These are phyloP conservation scores for Adineta ricciae DNA, from an alignment of 2,888 invertebrate species.

Conservation along the genomic window DNA sequence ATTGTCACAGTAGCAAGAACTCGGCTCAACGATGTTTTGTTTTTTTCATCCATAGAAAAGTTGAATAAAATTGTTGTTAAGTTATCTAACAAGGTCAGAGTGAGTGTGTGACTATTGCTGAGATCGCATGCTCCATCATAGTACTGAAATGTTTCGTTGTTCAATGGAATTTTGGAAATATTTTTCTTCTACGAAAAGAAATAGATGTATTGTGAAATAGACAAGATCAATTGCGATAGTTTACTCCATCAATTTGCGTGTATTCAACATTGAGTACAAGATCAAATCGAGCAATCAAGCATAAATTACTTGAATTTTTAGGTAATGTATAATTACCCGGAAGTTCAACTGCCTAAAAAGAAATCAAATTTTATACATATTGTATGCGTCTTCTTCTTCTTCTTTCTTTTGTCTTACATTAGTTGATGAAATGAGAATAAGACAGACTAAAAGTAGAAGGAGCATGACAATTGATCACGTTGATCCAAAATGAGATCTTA, in stretches of 20 bases:
- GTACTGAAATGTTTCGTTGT: not conserved
- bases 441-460: not conserved
- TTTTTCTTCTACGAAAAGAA: not conserved
- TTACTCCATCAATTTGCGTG: not conserved
- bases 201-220: not conserved
- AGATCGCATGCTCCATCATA: not conserved
- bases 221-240: not conserved
- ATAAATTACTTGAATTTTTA: not conserved
- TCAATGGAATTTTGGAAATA: not conserved
- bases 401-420: not conserved
- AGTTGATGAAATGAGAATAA: not conserved
- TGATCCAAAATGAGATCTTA: not conserved
- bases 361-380: not conserved
- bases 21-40: not conserved
- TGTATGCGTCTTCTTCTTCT: not conserved
- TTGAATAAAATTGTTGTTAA: not conserved
- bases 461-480: too few species aligned
- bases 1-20: not conserved
- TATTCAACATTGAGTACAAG: not conserved
- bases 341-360: not conserved
- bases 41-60: not conserved
- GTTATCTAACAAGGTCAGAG: not conserved
- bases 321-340: constrained; percentile 8
- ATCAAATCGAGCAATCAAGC: not conserved
- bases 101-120: not conserved